phyloP scores from a whole-genome alignment of 2,113 vertebrate species.

The Tinamus guttatus region DNA sequence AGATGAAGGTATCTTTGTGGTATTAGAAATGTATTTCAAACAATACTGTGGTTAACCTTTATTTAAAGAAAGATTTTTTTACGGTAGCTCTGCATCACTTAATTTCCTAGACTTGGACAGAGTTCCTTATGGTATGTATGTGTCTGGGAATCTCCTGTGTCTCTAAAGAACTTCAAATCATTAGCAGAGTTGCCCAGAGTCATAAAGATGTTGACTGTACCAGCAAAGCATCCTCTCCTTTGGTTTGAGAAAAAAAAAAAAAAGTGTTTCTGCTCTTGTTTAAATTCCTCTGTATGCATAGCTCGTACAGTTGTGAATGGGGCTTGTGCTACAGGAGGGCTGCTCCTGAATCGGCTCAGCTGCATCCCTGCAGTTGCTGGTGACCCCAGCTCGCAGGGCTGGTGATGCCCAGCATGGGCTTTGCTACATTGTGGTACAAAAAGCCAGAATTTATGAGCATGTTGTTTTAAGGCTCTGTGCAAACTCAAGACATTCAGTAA shows the following conservation, averaged over 20 bases:
- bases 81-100: background rate
- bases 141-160: background rate
- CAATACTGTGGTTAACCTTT: background rate
- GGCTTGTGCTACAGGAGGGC: background rate
- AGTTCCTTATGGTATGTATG: background rate
- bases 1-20: background rate
- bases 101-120: background rate
- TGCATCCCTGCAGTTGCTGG: background rate
- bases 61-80: constrained; percentile 31
- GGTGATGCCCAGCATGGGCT: background rate
- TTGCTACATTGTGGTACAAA: background rate
- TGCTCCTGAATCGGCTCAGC: background rate
- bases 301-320: background rate
- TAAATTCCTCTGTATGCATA: background rate
- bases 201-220: background rate
- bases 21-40: constrained; percentile 37
- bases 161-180: background rate
- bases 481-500: background rate
- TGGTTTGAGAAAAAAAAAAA: background rate
- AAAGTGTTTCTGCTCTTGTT: background rate
- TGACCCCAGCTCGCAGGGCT: background rate
- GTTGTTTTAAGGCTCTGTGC: background rate
- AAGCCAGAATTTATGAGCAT: background rate
- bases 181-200: background rate
- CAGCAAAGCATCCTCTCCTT: background rate